Evolutionary conservation across 2,797 vertebrate species (phyloP), one percentile per base, ranked within the genome.

Genomic region (Syngnathus acus): DNA sequence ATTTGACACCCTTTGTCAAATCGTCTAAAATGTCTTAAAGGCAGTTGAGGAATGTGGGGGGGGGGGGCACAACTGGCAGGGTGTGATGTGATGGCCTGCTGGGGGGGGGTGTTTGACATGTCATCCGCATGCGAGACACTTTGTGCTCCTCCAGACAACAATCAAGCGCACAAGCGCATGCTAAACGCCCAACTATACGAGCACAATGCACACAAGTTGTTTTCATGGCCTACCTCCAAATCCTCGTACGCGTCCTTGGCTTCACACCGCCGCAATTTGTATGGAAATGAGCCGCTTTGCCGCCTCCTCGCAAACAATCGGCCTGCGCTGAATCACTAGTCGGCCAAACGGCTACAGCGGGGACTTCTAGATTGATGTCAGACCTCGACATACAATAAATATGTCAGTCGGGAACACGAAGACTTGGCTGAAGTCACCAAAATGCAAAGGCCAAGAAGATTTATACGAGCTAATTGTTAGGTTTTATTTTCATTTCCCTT

Each of bases 11-110:
- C 17, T 8, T n/a, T 50, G 17, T 48, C 17, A 48, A 19, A 48
- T 48, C 1, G 19, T 48, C 47, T 48, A 19, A 48, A 19, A 48
- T 19, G 1, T 17, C 17, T 5, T n/a, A 19, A 19, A 58, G 57
- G 16, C 55, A 6, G 78, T 68, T 65, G 67, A 84, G 85, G 85
- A 89, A 87, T 90, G 86, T 73, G 73, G 68, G 78, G 87, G 71
- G 70, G 68, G 78, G 87, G 86, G 87, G 89, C 89, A 90, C 88
- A 84, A 74, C 65, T n/a, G 50, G 70, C 73, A 79, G 73, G 79
- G 73, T 37, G 71, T 75, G 71, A 70, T 77, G 71, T 19, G n/a
- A 53, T 74, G 66, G 64, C 37, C 37, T 67, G 65, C 23, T 58
- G 39, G 17, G 54, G 58, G 45, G 40, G 21, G 45, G 67, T 65